Evolutionary conservation across 2,797 vertebrate genomes (phyloP).

Genomic region (Phataginus tetradactyla): DNA sequence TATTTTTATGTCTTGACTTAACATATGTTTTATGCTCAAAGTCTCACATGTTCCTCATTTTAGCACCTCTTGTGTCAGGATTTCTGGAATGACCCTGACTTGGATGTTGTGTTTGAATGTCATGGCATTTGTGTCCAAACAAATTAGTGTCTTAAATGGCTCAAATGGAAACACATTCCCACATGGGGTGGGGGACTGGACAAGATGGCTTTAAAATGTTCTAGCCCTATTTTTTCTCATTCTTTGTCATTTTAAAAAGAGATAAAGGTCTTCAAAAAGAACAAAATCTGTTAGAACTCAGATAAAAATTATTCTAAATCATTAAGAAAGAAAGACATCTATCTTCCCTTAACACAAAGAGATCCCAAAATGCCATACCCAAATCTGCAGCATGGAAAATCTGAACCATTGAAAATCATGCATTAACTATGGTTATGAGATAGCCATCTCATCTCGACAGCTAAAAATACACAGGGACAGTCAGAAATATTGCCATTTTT

Average conservation of each 20-base stretch:
- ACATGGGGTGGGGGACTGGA: not conserved
- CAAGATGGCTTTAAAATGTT: not conserved
- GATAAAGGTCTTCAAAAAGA: constrained; percentile 51
- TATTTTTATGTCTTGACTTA: not conserved
- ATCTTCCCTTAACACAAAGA: constrained; percentile 71
- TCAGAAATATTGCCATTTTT: constrained; percentile 78
- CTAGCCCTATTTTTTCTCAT: not conserved
- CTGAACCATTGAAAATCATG: constrained; percentile 80
- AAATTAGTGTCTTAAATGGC: constrained; percentile 51
- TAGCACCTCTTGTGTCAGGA: constrained; percentile 51
- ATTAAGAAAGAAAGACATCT: constrained; percentile 74
- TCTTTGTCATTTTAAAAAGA: constrained; percentile 49
- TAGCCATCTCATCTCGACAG: constrained; percentile 78
- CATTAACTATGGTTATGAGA: constrained; percentile 76
- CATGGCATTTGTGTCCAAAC: constrained; percentile 58
- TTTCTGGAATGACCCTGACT: not conserved
- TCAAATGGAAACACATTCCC: not conserved
- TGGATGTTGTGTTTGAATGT: constrained; percentile 56
- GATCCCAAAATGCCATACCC: constrained; percentile 76
- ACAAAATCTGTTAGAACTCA: constrained; percentile 24
- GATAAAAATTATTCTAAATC: constrained; percentile 76
- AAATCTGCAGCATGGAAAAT: constrained; percentile 75
- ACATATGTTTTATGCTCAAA: constrained; percentile 5
- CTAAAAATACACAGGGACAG: constrained; percentile 82
- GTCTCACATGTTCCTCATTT: not conserved